A percentile compares a stretch with the other conserved stretches of the same genome.
phyloP scores from a whole-genome alignment of 2,888 invertebrate genomes.

The Drosophila aldrichi region DNA sequence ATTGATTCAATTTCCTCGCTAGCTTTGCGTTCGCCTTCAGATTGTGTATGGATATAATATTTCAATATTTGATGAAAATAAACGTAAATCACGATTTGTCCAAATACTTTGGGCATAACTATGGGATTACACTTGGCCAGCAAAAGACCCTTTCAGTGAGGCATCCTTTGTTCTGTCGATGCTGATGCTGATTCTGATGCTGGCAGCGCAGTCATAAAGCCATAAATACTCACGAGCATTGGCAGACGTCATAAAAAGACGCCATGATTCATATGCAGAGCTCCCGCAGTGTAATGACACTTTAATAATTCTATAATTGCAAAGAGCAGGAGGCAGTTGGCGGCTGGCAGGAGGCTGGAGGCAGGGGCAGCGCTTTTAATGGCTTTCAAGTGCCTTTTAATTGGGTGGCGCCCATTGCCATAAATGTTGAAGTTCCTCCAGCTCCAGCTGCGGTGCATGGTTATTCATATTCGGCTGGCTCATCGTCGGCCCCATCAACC shows the following conservation, averaged over 20 bases:
- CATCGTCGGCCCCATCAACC: slow-evolving; percentile 19
- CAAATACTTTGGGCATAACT: slow-evolving; percentile 22
- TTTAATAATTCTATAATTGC: slow-evolving; percentile 82
- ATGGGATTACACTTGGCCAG: slow-evolving; percentile 19
- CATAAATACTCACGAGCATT: slow-evolving; percentile 68
- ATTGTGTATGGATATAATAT: slow-evolving; percentile 74
- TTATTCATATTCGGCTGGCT: slow-evolving; percentile 65
- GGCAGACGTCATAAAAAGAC: slow-evolving; percentile 63
- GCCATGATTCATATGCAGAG: slow-evolving; percentile 67
- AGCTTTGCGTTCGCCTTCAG: slow-evolving; percentile 51
- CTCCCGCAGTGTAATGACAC: slow-evolving; percentile 70
- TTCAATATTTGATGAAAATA: slow-evolving; percentile 72
- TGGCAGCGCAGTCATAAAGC: slow-evolving; percentile 19
- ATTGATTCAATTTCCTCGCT: slow-evolving; percentile 75
- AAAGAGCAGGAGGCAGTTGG: slow-evolving; percentile 27
- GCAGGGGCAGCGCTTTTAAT: slow-evolving; percentile 59
- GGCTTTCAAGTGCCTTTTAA: slow-evolving; percentile 75
- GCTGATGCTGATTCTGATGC: background rate
- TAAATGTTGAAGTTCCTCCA: slow-evolving; percentile 35
- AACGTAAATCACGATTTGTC: slow-evolving; percentile 64
- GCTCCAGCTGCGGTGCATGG: slow-evolving; percentile 46
- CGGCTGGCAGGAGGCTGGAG: background rate
- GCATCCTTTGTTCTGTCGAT: background rate
- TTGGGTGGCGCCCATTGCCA: slow-evolving; percentile 74
- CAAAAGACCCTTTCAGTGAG: slow-evolving; percentile 12